These are phyloP conservation scores for Phoenicopterus ruber DNA, from an alignment of 2,113 vertebrate species.

Conservation along the genomic window DNA sequence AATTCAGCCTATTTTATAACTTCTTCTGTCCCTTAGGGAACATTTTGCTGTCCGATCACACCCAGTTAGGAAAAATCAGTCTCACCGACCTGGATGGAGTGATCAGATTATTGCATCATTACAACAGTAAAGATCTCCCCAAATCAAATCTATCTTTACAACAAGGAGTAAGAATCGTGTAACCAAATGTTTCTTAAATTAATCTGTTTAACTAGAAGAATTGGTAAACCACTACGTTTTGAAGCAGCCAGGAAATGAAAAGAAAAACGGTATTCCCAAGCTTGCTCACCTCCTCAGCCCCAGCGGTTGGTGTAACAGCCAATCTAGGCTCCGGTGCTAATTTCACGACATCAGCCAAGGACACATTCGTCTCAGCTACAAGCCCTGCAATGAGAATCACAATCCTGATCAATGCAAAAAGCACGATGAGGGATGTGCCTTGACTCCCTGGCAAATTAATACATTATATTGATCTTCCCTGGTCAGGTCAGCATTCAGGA, in stretches of 20 bases:
- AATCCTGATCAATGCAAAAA: conserved; percentile 47
- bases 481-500: conserved; percentile 60
- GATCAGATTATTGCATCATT: not conserved
- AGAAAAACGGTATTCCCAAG: not conserved
- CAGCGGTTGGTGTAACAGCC: conserved; percentile 70
- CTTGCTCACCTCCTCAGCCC: conserved; percentile 77
- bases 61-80: not conserved
- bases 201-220: not conserved
- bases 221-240: not conserved
- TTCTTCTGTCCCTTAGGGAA: not conserved
- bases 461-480: conserved; percentile 64
- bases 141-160: not conserved
- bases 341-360: conserved; percentile 79
- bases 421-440: conserved; percentile 52
- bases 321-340: conserved; percentile 76
- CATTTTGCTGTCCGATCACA: not conserved
- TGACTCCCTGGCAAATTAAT: conserved; percentile 60
- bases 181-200: not conserved
- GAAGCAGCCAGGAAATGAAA: not conserved
- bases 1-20: not conserved
- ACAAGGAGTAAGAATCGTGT: not conserved
- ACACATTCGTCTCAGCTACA: conserved; percentile 62
- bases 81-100: not conserved
- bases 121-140: not conserved
- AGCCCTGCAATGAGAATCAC: conserved; percentile 75